These are phyloP conservation scores for Pseudanteris insignis DNA, from an alignment of 2,888 invertebrate species.

Conservation along the genomic window DNA sequence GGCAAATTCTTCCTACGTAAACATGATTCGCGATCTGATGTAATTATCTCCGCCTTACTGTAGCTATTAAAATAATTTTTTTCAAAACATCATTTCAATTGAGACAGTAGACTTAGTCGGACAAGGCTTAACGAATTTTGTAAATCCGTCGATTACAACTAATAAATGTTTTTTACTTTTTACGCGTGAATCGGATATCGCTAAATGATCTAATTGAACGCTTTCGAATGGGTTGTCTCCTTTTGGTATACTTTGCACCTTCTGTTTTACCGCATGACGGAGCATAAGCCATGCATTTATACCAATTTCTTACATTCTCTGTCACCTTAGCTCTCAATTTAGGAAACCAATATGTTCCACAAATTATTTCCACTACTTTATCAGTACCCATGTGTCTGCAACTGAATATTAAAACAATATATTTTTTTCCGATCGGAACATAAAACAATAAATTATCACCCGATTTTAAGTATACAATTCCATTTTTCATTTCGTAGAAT, in stretches of 20 bases:
- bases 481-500: slow-evolving; percentile 18
- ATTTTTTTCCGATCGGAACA: too few relatives aligned
- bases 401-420: too few relatives aligned
- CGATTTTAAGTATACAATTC: slow-evolving; percentile 6
- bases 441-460: slow-evolving; percentile 11
- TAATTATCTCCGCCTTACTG: not conserved
- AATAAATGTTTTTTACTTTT: slow-evolving; percentile 9
- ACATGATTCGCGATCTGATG: not conserved
- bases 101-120: not conserved
- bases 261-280: slow-evolving; percentile 5
- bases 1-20: not conserved
- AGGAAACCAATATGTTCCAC: slow-evolving; percentile 10
- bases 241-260: slow-evolving; percentile 7
- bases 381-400: slow-evolving; percentile 5
- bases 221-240: slow-evolving; percentile 8
- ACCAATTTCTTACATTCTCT: slow-evolving; percentile 5
- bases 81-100: not conserved
- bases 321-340: slow-evolving; percentile 1
- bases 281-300: slow-evolving; percentile 8
- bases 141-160: too few relatives aligned
- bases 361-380: slow-evolving; percentile 2
- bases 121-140: not conserved
- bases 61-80: slow-evolving; percentile 1
- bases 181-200: slow-evolving; percentile 2
- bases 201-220: slow-evolving; percentile 6